Conservation (phyloP, 2,888 invertebrate species). For the Clivina fossor region DNA sequence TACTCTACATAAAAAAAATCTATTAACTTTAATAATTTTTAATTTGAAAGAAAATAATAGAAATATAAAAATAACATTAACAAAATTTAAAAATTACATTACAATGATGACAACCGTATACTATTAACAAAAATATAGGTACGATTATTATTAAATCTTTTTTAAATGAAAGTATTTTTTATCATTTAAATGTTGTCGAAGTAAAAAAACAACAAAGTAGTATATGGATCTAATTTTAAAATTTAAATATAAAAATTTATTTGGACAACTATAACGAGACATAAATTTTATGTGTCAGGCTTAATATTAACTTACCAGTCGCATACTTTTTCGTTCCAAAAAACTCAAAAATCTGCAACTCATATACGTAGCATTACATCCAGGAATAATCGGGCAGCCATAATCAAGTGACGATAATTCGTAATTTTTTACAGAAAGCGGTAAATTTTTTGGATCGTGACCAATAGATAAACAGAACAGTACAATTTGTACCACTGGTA, state of each 20-base stretch:
- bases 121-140: too few species aligned
- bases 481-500: constrained; percentile 84
- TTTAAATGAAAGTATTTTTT: too few species aligned
- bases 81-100: constrained; percentile 51
- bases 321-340: constrained; percentile 66
- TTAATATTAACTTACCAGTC: constrained; percentile 60
- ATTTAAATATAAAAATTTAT: not conserved
- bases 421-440: constrained; percentile 78
- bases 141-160: too few species aligned
- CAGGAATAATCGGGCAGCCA: constrained; percentile 47
- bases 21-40: not conserved
- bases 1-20: not conserved
- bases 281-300: not conserved
- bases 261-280: not conserved
- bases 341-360: constrained; percentile 78
- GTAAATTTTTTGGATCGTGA: constrained; percentile 77
- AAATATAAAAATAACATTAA: not conserved
- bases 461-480: constrained; percentile 88
- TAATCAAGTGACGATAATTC: constrained; percentile 57
- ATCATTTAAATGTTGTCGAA: too few species aligned
- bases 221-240: too few species aligned
- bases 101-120: constrained; percentile 61
- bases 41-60: not conserved
- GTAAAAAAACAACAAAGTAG: too few species aligned
- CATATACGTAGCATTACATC: constrained; percentile 66